Evolutionary conservation across 1,140 invertebrate species (phyloP), one percentile per base, ranked within the genome.

Genomic region (Monochamus saltuarius): DNA sequence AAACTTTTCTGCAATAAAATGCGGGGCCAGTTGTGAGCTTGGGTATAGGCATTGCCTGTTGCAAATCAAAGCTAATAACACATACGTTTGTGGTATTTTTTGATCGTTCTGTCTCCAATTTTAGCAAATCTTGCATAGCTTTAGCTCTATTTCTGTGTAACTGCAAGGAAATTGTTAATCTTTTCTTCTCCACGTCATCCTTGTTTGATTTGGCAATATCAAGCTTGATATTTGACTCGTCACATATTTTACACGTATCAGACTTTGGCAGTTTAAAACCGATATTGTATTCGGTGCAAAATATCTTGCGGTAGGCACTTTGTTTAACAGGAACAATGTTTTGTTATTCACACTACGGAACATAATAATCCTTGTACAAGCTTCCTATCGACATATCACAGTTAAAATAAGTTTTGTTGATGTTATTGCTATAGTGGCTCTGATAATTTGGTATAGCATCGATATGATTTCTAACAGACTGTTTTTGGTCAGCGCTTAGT

Each of bases 1-100:
- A 56, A 7, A 61, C 40, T 17, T 61, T 56, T 36, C 52, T 11
- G 35, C 42, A 55, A 37, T 61, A 61, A 16, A 56, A 61, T 49
- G 42, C 52, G 37, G 51, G 43, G n/a, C 45, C 43, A 49, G 51
- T 61, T 46, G 51, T 39, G 16, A 61, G 17, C 39, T 61, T 55
- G 40, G 36, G 49, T 7, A 51, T 8, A 16, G 46, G 46, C 36
- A 52, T 16, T 45, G 19, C 29, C 46, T 54, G 42, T 29, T 60
- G 35, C 8, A 59, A 52, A 35, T 51, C 56, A 29, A 59, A 52
- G 22, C 35, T 2, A 34, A 34, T 10, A 3, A 34, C 34, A 9
- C 8, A 35, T 9, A 19, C n/a, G n/a, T n/a, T n/a, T n/a, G n/a
- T n/a, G n/a, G n/a, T n/a, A n/a, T n/a, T n/a, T 6, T 3, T 2